Evolutionary conservation across 2,888 invertebrate genomes (phyloP).

Genomic region (Noctua fimbriata): DNA sequence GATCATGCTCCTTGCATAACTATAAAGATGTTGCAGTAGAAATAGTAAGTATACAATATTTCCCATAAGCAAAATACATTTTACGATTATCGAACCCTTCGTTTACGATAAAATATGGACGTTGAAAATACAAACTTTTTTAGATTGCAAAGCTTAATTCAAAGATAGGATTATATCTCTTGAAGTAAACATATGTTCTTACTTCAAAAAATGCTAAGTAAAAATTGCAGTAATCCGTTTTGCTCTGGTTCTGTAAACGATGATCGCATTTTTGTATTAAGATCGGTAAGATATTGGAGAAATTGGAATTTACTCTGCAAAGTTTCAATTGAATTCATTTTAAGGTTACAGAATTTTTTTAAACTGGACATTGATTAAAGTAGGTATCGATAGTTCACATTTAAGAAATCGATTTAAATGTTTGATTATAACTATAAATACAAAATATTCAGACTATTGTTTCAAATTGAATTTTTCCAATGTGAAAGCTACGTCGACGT

Average conservation of each 20-base stretch:
- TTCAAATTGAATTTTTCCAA: not conserved
- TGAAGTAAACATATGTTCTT: constrained; percentile 21
- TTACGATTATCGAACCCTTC: constrained; percentile 17
- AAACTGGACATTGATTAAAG: not conserved
- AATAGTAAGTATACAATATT: constrained; percentile 10
- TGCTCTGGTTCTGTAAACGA: constrained; percentile 8
- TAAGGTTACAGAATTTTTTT: not conserved
- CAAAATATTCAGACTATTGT: not conserved
- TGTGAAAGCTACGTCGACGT: too few relatives aligned
- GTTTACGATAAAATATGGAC: constrained; percentile 21
- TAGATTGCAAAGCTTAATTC: constrained; percentile 31
- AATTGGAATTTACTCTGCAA: constrained; percentile 18
- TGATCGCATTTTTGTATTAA: constrained; percentile 27
- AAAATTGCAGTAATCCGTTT: constrained; percentile 37
- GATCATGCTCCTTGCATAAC: constrained; percentile 1
- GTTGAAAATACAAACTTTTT: constrained; percentile 25
- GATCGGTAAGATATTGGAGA: constrained; percentile 7
- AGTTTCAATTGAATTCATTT: not conserved
- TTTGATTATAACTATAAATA: not conserved
- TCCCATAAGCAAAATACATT: constrained; percentile 6
- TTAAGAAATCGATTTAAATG: not conserved
- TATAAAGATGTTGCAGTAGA: not conserved
- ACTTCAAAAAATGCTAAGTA: constrained; percentile 29
- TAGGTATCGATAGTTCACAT: not conserved
- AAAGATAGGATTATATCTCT: constrained; percentile 33